These are phyloP conservation scores for Thunnus thynnus DNA, from an alignment of 2,113 vertebrate species.

Conservation along the genomic window DNA sequence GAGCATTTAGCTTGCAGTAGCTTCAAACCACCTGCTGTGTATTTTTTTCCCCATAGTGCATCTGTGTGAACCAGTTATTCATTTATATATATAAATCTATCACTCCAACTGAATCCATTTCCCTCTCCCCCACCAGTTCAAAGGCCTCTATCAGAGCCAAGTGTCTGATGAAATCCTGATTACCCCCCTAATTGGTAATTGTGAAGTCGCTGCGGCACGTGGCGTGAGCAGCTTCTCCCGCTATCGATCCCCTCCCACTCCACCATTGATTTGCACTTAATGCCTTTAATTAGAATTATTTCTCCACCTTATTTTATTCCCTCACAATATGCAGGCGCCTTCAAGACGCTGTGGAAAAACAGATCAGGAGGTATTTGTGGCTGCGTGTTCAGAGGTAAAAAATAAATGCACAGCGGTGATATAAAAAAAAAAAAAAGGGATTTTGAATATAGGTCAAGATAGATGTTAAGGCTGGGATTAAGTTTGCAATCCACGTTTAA, in stretches of 20 bases:
- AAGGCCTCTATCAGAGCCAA: slow-evolving; percentile 55
- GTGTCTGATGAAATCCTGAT: slow-evolving; percentile 69
- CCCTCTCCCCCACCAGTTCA: slow-evolving; percentile 53
- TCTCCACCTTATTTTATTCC: slow-evolving; percentile 33
- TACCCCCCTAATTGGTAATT: slow-evolving; percentile 68
- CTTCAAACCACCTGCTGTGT: slow-evolving; percentile 23
- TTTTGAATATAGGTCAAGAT: slow-evolving; percentile 74
- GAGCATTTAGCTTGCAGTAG: background rate
- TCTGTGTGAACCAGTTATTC: slow-evolving; percentile 2
- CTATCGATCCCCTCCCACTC: slow-evolving; percentile 52
- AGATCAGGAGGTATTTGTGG: slow-evolving; percentile 8
- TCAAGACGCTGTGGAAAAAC: slow-evolving; percentile 23
- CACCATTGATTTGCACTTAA: slow-evolving; percentile 66
- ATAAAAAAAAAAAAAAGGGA: slow-evolving; percentile 22
- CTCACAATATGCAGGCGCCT: slow-evolving; percentile 1
- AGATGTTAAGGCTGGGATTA: slow-evolving; percentile 72
- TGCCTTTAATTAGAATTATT: slow-evolving; percentile 71
- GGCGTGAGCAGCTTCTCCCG: slow-evolving; percentile 29
- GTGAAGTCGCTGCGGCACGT: slow-evolving; percentile 56
- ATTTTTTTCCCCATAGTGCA: background rate
- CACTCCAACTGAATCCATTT: slow-evolving; percentile 38
- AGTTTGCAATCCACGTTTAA: slow-evolving; percentile 67
- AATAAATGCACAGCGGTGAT: slow-evolving; percentile 43
- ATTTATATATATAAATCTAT: slow-evolving; percentile 50
- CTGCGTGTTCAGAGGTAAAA: slow-evolving; percentile 9